phyloP scores from a whole-genome alignment of 2,888 invertebrate genomes.

The Odontomyia ornata region DNA sequence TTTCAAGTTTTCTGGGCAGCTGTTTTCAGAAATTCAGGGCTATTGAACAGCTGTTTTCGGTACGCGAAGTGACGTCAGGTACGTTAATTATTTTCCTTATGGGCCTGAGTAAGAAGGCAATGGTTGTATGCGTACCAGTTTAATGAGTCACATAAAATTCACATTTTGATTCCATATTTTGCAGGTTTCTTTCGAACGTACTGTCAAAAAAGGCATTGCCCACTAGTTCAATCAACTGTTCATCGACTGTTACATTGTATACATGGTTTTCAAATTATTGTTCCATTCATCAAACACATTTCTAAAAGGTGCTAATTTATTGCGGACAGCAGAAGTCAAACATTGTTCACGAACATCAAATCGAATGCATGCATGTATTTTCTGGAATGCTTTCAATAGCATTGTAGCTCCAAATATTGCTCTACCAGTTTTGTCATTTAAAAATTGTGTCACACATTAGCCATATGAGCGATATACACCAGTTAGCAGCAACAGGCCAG shows the following conservation, averaged over 20 bases:
- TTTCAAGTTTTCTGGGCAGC: no score
- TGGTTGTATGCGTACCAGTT: slow-evolving; percentile 25
- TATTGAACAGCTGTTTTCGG: no score
- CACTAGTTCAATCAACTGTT: slow-evolving; percentile 37
- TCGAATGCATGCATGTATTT: background rate
- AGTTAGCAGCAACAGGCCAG: no score
- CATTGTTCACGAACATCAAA: background rate
- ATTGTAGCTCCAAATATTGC: background rate
- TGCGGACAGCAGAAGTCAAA: slow-evolving; percentile 7
- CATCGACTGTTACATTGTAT: slow-evolving; percentile 42
- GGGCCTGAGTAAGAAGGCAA: no score
- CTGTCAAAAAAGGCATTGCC: slow-evolving; percentile 19
- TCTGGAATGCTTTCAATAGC: background rate
- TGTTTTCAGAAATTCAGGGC: no score
- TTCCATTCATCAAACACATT: background rate
- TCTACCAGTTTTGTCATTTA: background rate
- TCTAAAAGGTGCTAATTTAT: slow-evolving; percentile 13
- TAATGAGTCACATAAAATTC: background rate
- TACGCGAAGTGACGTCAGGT: no score
- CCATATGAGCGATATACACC: no score
- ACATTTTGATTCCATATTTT: slow-evolving; percentile 48
- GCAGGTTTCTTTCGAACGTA: slow-evolving; percentile 42
- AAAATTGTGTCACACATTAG: background rate
- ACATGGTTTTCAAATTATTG: background rate
- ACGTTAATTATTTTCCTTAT: no score